Base-by-base conservation (phyloP, 2,888 invertebrate genomes). In the Orthonevra nobilis region DNA sequence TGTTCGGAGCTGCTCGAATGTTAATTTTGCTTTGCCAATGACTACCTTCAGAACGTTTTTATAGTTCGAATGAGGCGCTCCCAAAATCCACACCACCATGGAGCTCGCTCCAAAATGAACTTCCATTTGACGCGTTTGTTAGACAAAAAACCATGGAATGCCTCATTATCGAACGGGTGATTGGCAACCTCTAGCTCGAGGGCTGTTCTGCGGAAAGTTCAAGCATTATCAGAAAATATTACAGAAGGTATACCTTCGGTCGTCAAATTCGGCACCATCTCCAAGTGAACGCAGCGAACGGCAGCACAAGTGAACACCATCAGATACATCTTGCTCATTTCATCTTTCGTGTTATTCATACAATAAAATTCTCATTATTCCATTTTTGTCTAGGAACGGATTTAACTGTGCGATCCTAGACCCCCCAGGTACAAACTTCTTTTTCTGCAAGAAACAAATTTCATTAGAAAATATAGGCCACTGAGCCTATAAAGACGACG, bases 21-120 rank as follows among this genome's bases (percentile, higher is more conserved):
- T 19, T 6, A 69, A 14, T 12, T 38, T 64, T 9, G 48, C 46
- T 6, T 34, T 64, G 20, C 79, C 46, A 7, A 79, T 73, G n/a
- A 52, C 46, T n/a, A 73, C 26, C 32, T 68, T 72, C 2, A 73
- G 46, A 6, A 61, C 20, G 23, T 66, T 60, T 34, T 79, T 72
- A 72, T 61, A 3, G 56, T 54, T 4, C 60, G 48, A 6, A 79
- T 52, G 6, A 74, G 17, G 2, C 52, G 42, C 38, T 74, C 63
- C 61, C 56, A 70, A 23, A 69, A 69, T 2, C 61, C 75, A 14
- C 61, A 61, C 75, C 68, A 61, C 50, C 66, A 75, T 4, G 58
- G 61, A 10, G 63, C 72, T 23, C 63, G 32, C 44, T 61, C 61
- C 7, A 61, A 42, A 10, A 70, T 72, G 14, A 63, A 72, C 14